Percentiles rank a stretch among this genome's conserved stretches.
Conservation (phyloP, 2,888 invertebrate species). For the Caenorhabditis macrosperma region DNA sequence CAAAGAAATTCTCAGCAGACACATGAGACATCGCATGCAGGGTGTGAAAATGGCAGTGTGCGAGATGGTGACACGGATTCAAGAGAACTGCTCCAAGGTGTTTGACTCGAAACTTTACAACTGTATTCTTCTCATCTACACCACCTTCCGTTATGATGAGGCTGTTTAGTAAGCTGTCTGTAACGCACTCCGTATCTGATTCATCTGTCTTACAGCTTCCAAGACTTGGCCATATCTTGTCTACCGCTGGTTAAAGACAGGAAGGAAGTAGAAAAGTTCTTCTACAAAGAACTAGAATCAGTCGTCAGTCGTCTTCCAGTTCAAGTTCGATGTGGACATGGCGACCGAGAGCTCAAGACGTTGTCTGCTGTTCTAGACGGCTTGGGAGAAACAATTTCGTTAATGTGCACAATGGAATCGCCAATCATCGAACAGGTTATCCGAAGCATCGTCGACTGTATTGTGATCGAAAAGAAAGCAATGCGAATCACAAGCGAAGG, state of each 20-base stretch:
- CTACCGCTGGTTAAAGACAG: conserved; percentile 2
- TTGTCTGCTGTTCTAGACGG: conserved; percentile 6
- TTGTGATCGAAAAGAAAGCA: conserved; percentile 22
- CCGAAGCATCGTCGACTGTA: conserved; percentile 22
- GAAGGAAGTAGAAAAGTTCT: neutral
- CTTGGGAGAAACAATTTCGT: conserved; percentile 17
- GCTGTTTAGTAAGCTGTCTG: neutral
- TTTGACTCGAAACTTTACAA: neutral
- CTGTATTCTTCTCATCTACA: conserved; percentile 5
- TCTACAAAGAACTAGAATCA: conserved; percentile 15
- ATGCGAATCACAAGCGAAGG: conserved; percentile 32
- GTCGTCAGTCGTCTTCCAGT: neutral
- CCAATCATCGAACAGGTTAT: conserved; percentile 28
- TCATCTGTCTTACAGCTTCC: conserved; percentile 17
- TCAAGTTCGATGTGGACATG: neutral
- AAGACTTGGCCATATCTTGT: conserved; percentile 1
- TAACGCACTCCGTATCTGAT: neutral
- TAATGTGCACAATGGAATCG: conserved; percentile 36
- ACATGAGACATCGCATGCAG: conserved; percentile 2
- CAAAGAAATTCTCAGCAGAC: neutral
- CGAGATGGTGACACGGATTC: conserved; percentile 9
- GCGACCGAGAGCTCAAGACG: neutral
- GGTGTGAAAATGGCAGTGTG: neutral
- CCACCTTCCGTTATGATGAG: conserved; percentile 20
- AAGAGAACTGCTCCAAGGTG: conserved; percentile 3